Evolutionary conservation across 1,140 invertebrate species (phyloP), one percentile per base, ranked within the genome.

Genomic region (Mesaphorura yosii): DNA sequence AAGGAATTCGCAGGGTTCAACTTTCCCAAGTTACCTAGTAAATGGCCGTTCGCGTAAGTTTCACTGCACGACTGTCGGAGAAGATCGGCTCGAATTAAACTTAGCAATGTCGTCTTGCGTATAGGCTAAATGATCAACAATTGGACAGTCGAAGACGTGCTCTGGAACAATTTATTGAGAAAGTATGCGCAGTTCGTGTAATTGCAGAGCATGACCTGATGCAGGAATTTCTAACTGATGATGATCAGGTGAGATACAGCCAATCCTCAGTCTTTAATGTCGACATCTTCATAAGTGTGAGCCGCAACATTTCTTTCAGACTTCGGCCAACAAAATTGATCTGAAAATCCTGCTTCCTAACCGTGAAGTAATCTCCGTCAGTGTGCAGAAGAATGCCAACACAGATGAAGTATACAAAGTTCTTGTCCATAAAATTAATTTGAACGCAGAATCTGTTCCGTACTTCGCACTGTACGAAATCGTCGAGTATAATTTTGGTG

Each of bases 381-480:
- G 84, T 1, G 83, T 96, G n/a, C 80, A 84, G 53, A 87, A 93
- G 67, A 91, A 86, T 59, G 83, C 88, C 19, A 87, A 82, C 62
- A 84, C 93, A 2, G 85, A 89, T 59, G 82, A 90, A 60, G 93
- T 98, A 3, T 97, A 90, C 73, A 76, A 83, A 53, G 81, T 83
- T 2, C 81, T 95, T n/a, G 81, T 88, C 50, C 80, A 86, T 48
- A 88, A 90, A 72, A 84, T 95, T 45, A 79, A 80, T 23, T 72
- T 96, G 53, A 79, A 80, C 29, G 78, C 81, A 49, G 81, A 85
- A 54, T 81, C 85, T 42, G 80, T 88, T 29, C 82, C 84, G 66
- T 93, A 88, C 73, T 98, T 97, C 76, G 93, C 94, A 66, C 75
- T 98, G 26, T 98, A 97, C 75, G 94, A 98, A 76, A 96, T 95